Evolutionary conservation across 2,797 vertebrate genomes (phyloP).

Genomic region (Ambastaia sidthimunki): DNA sequence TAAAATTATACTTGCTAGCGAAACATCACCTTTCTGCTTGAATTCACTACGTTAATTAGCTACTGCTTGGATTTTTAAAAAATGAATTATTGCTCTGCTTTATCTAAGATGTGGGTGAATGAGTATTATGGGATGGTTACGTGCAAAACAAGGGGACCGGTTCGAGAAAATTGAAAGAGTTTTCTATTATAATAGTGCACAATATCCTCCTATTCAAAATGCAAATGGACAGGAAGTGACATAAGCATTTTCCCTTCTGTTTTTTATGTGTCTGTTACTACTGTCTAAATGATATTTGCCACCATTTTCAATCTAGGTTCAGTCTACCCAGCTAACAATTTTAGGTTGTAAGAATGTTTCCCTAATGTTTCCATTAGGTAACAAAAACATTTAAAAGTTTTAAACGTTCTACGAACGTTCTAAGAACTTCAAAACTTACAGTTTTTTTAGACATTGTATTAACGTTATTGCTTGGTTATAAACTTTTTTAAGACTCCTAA

Average conservation of each 20-base stretch:
- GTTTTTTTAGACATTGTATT: no score
- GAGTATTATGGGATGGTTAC: slow-evolving; percentile 76
- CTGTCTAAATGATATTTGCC: no score
- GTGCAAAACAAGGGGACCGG: slow-evolving; percentile 68
- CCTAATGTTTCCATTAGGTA: no score
- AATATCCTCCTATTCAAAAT: not conserved
- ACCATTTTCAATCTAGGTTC: no score
- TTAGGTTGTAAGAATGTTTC: no score
- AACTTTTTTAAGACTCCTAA: no score
- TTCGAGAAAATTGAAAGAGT: slow-evolving; percentile 24
- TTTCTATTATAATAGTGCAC: slow-evolving; percentile 4
- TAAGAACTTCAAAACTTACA: no score
- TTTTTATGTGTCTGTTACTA: not conserved
- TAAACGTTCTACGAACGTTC: no score
- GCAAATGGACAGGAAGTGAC: not conserved
- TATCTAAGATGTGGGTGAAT: slow-evolving; percentile 77
- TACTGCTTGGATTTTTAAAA: slow-evolving; percentile 71
- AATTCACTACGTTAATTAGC: slow-evolving; percentile 83
- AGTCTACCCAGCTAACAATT: no score
- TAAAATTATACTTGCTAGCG: slow-evolving; percentile 74
- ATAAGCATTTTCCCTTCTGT: not conserved
- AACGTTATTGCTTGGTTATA: no score
- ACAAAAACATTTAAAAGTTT: no score
- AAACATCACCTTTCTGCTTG: slow-evolving; percentile 78
- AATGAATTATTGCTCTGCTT: slow-evolving; percentile 73